Evolutionary conservation across 2,113 vertebrate genomes (phyloP).

Genomic region (Hymenochirus boettgeri): DNA sequence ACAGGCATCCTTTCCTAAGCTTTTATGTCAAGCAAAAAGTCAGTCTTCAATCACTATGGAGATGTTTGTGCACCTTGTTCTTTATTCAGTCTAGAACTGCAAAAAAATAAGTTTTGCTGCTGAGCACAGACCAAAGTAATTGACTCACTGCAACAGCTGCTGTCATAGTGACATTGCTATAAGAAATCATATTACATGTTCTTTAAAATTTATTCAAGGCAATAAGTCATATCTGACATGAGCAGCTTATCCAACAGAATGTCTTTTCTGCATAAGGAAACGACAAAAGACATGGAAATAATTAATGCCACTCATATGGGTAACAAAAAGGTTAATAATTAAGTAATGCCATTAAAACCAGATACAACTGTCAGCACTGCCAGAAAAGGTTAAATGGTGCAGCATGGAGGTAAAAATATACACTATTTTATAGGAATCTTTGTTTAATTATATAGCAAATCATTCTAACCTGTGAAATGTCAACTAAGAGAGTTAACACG

Average conservation of each 20-base stretch:
- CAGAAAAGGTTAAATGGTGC: constrained; percentile 1
- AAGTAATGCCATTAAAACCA: not conserved
- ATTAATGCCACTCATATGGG: constrained; percentile 53
- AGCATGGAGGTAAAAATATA: too few species aligned
- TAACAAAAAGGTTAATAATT: constrained; percentile 44
- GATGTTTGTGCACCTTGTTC: constrained; percentile 47
- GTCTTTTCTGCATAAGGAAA: constrained; percentile 38
- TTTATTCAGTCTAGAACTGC: constrained; percentile 45
- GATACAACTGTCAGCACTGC: not conserved
- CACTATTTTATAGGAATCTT: constrained; percentile 3
- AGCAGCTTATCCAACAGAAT: constrained; percentile 54
- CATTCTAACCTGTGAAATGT: constrained; percentile 5
- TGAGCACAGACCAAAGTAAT: constrained; percentile 47
- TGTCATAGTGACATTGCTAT: constrained; percentile 47
- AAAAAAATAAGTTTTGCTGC: constrained; percentile 48
- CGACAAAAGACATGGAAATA: constrained; percentile 47
- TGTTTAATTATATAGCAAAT: constrained; percentile 32
- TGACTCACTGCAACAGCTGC: constrained; percentile 52
- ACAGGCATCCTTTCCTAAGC: constrained; percentile 39
- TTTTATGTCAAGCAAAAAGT: constrained; percentile 42
- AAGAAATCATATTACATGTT: constrained; percentile 57
- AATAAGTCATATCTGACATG: constrained; percentile 59
- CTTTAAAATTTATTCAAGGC: constrained; percentile 53
- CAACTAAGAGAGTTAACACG: too few species aligned
- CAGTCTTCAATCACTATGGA: constrained; percentile 42